Evolutionary conservation across 2,113 vertebrate species (phyloP), one percentile per base, ranked within the genome.

Genomic region (Pavo muticus): DNA sequence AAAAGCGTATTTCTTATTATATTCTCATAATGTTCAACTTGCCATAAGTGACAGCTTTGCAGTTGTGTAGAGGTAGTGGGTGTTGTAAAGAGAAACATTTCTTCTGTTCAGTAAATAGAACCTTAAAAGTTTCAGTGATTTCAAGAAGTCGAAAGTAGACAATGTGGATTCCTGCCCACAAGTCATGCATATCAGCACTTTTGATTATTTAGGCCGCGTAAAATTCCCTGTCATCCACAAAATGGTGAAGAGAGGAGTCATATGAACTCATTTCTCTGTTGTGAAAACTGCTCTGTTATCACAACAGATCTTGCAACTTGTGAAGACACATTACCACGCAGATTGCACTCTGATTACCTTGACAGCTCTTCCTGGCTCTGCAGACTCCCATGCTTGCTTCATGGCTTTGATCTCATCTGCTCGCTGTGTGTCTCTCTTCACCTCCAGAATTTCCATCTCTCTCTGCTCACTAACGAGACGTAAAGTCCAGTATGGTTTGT

Each of bases 361-460:
- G 78, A 97, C 86, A 44, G 96, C 90, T 81, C 99, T 98, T 76
- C 99, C 99, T 6, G 98, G 98, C 60, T 99, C 98, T 0, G 97
- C 97, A n/a, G 91, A 94, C 91, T 99, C 99, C 99, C 99, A 99
- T n/a, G 98, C 98, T 87, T 97, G 97, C 96, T 99, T 99, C 95
- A 98, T 97, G 85, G 98, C 97, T 97, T 92, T 98, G 88, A 99
- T 99, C 95, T 99, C 97, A 79, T 99, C 99, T 52, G 75, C 77
- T 95, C 97, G 96, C 72, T 98, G 98, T 0, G 98, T 98, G 88
- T 99, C 99, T 94, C 97, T 99, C 90, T 93, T 98, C 72, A 99
- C 87, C 37, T 98, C 96, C 11, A 99, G 76, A 32, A 69, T 32
- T 1, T 98, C 98, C 2, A 88, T 77, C 40, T 98, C 97, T 61